These are phyloP conservation scores for Elmis aenea DNA, from an alignment of 2,888 invertebrate species.

Conservation along the genomic window DNA sequence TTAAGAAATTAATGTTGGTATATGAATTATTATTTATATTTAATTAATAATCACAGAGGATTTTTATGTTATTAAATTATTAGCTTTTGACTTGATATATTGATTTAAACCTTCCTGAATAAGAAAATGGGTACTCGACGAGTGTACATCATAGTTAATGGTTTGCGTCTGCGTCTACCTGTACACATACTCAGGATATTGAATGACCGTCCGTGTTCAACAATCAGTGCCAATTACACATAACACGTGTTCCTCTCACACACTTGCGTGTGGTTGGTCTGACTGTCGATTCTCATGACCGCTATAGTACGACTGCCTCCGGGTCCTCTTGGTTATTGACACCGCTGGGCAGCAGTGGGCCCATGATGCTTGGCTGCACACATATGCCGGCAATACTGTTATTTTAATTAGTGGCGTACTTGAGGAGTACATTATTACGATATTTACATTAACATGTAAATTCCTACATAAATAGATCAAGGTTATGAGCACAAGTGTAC, in stretches of 20 bases:
- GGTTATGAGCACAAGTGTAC: slow-evolving; percentile 6
- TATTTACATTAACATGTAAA: slow-evolving; percentile 12
- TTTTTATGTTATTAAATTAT: no score
- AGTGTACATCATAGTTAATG: no score
- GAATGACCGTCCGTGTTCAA: slow-evolving; percentile 9
- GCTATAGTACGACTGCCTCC: slow-evolving; percentile 25
- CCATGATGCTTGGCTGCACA: slow-evolving; percentile 26
- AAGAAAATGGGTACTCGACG: no score
- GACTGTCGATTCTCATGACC: slow-evolving; percentile 29
- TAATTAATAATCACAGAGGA: no score
- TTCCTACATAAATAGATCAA: slow-evolving; percentile 7
- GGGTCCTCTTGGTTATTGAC: slow-evolving; percentile 31
- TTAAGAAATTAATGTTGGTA: no score
- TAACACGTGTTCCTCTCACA: slow-evolving; percentile 17
- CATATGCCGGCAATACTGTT: slow-evolving; percentile 30
- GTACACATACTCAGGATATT: slow-evolving; percentile 1
- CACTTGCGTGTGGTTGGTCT: slow-evolving; percentile 20
- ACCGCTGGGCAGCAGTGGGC: slow-evolving; percentile 25
- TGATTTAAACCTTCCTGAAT: no score
- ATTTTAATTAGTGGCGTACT: slow-evolving; percentile 30
- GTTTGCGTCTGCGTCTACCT: no score
- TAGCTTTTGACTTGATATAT: no score
- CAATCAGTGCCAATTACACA: slow-evolving; percentile 17
- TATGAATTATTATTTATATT: no score
- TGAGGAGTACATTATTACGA: slow-evolving; percentile 16